Evolutionary conservation across 2,797 vertebrate genomes (phyloP).

Genomic region (Pterois miles): DNA sequence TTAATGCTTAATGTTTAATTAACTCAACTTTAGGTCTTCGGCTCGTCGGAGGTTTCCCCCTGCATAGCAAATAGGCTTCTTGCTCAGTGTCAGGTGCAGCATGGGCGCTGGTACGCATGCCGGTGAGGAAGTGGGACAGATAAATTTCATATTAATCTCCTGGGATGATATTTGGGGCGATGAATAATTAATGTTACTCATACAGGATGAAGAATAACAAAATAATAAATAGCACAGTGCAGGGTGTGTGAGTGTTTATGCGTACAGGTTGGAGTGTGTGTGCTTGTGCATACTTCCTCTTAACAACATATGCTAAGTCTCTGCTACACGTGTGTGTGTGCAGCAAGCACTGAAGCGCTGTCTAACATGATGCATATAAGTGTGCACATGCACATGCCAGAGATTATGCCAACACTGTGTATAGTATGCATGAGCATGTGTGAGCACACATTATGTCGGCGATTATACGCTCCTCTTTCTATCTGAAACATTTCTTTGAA

Average conservation of each 20-base stretch:
- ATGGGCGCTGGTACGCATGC: neutral
- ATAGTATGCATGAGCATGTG: slow-evolving; percentile 58
- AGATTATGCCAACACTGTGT: slow-evolving; percentile 64
- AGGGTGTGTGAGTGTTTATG: neutral
- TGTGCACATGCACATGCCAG: slow-evolving; percentile 32
- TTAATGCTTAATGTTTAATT: slow-evolving; percentile 81
- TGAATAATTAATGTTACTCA: slow-evolving; percentile 70
- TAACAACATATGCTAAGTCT: neutral
- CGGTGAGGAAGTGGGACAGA: slow-evolving; percentile 53
- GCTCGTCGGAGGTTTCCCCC: slow-evolving; percentile 40
- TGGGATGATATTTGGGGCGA: slow-evolving; percentile 62
- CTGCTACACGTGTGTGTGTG: neutral
- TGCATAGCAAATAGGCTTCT: slow-evolving; percentile 69
- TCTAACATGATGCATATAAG: slow-evolving; percentile 24
- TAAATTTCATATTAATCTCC: slow-evolving; percentile 71
- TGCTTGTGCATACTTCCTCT: neutral
- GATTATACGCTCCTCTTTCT: slow-evolving; percentile 70
- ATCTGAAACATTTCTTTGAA: slow-evolving; percentile 73
- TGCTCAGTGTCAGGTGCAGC: slow-evolving; percentile 52
- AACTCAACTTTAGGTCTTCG: slow-evolving; percentile 71
- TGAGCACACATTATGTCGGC: slow-evolving; percentile 60
- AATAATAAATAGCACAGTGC: slow-evolving; percentile 43
- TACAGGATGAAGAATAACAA: slow-evolving; percentile 56
- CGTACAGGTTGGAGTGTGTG: neutral
- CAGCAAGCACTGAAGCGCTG: neutral